phyloP scores from a whole-genome alignment of 2,113 vertebrate genomes.

The Bujurquina vittata region DNA sequence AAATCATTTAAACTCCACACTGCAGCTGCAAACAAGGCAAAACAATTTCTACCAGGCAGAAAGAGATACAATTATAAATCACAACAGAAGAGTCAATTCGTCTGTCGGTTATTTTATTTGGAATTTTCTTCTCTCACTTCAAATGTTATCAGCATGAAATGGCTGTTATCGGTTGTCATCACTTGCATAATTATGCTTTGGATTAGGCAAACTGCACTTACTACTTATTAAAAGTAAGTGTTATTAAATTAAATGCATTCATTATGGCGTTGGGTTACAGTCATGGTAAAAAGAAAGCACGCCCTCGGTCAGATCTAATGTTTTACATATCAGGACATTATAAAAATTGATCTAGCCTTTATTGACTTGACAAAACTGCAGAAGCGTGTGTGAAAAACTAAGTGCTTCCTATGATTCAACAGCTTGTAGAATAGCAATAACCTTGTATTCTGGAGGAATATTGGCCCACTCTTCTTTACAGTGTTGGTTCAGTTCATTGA shows the following conservation, averaged over 20 bases:
- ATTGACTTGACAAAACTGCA: background rate
- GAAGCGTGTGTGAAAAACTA: background rate
- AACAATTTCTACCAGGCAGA: background rate
- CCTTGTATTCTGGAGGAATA: background rate
- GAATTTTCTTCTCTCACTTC: background rate
- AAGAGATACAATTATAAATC: background rate
- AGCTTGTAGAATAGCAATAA: background rate
- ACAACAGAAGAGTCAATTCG: conserved; percentile 5
- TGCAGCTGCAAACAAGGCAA: background rate
- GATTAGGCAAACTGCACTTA: background rate
- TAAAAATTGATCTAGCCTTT: background rate
- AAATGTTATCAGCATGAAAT: background rate
- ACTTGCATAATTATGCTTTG: background rate
- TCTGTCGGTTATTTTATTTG: background rate
- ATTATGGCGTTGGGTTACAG: background rate
- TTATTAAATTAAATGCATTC: background rate
- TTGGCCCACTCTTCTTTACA: background rate
- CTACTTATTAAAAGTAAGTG: background rate
- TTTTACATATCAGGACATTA: background rate
- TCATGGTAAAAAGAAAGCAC: background rate
- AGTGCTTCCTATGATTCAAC: background rate
- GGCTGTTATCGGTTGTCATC: background rate
- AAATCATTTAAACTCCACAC: conserved; percentile 12
- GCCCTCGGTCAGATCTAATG: background rate
- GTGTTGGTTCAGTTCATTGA: background rate